phyloP scores from a whole-genome alignment of 2,888 invertebrate genomes.

The Lissocephala sabroskyi region DNA sequence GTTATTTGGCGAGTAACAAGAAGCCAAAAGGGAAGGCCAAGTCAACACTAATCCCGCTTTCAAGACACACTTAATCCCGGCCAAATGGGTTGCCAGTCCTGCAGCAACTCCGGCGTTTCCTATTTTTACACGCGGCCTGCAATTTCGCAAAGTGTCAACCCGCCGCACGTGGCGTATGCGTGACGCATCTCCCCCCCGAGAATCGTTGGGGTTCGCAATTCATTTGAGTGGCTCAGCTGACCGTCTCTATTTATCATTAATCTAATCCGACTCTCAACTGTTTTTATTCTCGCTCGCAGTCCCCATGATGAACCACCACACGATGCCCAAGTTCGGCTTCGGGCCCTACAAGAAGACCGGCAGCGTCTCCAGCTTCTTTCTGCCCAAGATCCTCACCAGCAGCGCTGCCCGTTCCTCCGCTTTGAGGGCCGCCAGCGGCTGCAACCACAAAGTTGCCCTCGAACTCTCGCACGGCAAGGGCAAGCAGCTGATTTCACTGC shows the following conservation, averaged over 20 bases:
- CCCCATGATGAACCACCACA: slow-evolving; percentile 85
- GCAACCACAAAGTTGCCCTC: slow-evolving; percentile 77
- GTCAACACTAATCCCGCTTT: slow-evolving; percentile 39
- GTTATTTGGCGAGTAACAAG: slow-evolving; percentile 15
- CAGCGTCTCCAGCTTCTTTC: slow-evolving; percentile 74
- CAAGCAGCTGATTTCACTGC: slow-evolving; percentile 89
- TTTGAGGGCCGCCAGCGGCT: slow-evolving; percentile 9
- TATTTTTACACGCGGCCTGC: slow-evolving; percentile 19
- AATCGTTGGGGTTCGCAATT: slow-evolving; percentile 14
- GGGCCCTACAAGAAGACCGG: slow-evolving; percentile 75
- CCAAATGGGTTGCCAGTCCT: slow-evolving; percentile 22
- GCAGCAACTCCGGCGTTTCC: slow-evolving; percentile 7
- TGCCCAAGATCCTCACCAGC: slow-evolving; percentile 78
- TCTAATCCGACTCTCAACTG: slow-evolving; percentile 11
- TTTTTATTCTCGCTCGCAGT: slow-evolving; percentile 75
- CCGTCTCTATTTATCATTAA: slow-evolving; percentile 29
- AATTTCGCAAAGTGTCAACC: slow-evolving; percentile 37
- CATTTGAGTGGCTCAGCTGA: slow-evolving; percentile 15
- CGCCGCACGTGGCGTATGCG: neutral
- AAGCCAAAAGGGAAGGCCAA: slow-evolving; percentile 28
- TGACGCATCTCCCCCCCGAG: slow-evolving; percentile 10
- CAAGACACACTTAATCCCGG: slow-evolving; percentile 36
- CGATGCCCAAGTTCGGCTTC: slow-evolving; percentile 82
- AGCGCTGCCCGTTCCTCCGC: slow-evolving; percentile 13
- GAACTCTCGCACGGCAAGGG: slow-evolving; percentile 89